Conservation (phyloP, 2,113 vertebrate species). For the Globicephala melas region DNA sequence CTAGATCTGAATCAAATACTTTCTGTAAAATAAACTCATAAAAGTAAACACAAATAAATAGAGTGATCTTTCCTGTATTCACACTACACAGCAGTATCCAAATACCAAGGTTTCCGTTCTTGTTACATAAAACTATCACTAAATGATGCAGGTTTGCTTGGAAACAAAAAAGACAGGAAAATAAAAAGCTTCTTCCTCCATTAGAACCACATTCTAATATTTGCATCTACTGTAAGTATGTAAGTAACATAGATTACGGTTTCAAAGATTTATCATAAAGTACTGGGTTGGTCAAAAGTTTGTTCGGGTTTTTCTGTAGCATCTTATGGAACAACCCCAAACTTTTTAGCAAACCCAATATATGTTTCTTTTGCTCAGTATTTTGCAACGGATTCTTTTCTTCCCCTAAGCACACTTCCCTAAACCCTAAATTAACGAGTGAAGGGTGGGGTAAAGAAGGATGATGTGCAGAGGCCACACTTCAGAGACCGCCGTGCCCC, state of each 20-base stretch:
- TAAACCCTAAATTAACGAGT: not conserved
- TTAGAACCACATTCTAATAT: not conserved
- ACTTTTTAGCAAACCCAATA: not conserved
- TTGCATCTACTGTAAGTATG: not conserved
- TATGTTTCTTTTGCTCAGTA: not conserved
- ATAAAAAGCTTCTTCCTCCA: not conserved
- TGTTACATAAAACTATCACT: not conserved
- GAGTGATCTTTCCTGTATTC: not conserved
- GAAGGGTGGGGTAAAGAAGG: not conserved
- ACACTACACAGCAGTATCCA: not conserved
- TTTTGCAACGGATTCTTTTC: not conserved
- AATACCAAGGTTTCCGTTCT: not conserved
- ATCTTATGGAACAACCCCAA: too few species aligned
- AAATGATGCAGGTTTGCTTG: not conserved
- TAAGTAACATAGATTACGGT: not conserved
- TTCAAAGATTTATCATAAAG: not conserved
- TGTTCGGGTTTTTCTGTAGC: too few species aligned
- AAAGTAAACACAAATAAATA: not conserved
- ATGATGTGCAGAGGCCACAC: rapidly evolving
- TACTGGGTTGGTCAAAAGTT: too few species aligned
- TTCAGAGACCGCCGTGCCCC: too few species aligned
- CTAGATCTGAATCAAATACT: not conserved
- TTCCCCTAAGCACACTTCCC: not conserved
- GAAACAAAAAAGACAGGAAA: not conserved
- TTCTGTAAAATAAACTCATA: not conserved